Base-by-base conservation (phyloP, 2,113 vertebrate genomes). In the Periophthalmodon schlosseri region DNA sequence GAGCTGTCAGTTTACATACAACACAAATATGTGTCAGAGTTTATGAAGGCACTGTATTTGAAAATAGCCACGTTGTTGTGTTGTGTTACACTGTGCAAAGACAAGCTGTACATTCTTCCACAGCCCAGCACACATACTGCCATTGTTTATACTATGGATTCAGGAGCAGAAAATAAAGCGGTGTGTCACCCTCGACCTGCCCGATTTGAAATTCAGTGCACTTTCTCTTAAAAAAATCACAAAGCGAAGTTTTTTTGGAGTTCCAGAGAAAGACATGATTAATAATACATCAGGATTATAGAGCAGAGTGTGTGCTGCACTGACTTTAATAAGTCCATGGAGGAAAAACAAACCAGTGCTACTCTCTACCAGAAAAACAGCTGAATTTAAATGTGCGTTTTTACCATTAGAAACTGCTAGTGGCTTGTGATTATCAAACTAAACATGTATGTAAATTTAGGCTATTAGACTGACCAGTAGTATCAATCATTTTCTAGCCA, bases 251-350 rank as follows among this genome's bases (percentile, higher is more conserved):
- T 88, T 84, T 89, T 63, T 80, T 76, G 66, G 85, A 84, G 81
- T 90, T 86, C 74, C 83, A 87, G 72, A 54, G 83, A 73, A 87
- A 90, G 82, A 86, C 74, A 73, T 86, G 88, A 91, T 94, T 92
- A 93, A 94, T 94, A 93, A 93, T 92, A 90, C 86, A 94, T 92
- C 83, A 90, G 87, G 84, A 91, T 90, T 91, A 91, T 85, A 83
- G 88, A 87, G 87, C 84, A 74, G 83, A 86, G 89, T 76, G 82
- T 88, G 86, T 85, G 88, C 85, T 83, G 88, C 76, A 71, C 81
- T 80, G 79, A 88, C 86, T 92, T 86, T 89, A 91, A 91, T 87
- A 92, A 90, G 90, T 88, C 89, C 87, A 76, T 46, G 69, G 89
- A 91, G 88, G 79, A 70, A 88, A 88, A 88, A 87, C 87, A 91